Percentiles rank a stretch among this genome's conserved stretches.
These are phyloP conservation scores for Hymenopus coronatus DNA, from an alignment of 2,888 invertebrate species.

Conservation along the genomic window DNA sequence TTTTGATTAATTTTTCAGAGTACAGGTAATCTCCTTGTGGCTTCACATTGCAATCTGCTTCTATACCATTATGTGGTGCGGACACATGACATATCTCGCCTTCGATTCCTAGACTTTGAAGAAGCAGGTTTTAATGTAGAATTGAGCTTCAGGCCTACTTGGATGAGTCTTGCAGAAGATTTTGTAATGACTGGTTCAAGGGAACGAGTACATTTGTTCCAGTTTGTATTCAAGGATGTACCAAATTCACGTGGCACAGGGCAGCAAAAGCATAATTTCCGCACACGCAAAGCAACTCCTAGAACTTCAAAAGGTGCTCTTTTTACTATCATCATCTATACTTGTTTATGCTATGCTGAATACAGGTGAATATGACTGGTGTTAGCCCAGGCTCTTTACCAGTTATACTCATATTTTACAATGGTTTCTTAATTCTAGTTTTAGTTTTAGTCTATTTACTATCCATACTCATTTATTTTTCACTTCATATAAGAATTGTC, in stretches of 20 bases:
- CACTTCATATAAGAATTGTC: too few species aligned
- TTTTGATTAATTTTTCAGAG: conserved; percentile 41
- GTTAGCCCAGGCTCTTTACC: too few species aligned
- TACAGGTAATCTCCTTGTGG: conserved; percentile 50
- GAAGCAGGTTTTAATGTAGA: conserved; percentile 63
- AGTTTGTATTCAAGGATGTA: conserved; percentile 43
- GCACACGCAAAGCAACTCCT: background rate
- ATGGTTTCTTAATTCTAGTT: too few species aligned
- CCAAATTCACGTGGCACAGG: background rate
- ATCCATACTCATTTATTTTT: too few species aligned
- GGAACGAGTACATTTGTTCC: conserved; percentile 61
- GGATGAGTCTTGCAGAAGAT: conserved; percentile 64
- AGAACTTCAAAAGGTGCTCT: background rate
- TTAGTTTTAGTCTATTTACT: too few species aligned
- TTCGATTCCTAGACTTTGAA: conserved; percentile 68
- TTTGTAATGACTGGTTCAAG: conserved; percentile 62
- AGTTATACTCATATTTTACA: too few species aligned
- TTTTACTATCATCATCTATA: too few species aligned
- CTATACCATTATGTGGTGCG: conserved; percentile 62
- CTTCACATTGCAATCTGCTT: conserved; percentile 48
- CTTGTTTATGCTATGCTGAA: too few species aligned
- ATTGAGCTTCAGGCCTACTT: conserved; percentile 59
- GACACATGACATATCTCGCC: conserved; percentile 64
- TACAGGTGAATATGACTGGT: too few species aligned
- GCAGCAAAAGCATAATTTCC: background rate